Evolutionary conservation across 2,888 invertebrate species (phyloP).

Genomic region (Platycnemis pennipes): DNA sequence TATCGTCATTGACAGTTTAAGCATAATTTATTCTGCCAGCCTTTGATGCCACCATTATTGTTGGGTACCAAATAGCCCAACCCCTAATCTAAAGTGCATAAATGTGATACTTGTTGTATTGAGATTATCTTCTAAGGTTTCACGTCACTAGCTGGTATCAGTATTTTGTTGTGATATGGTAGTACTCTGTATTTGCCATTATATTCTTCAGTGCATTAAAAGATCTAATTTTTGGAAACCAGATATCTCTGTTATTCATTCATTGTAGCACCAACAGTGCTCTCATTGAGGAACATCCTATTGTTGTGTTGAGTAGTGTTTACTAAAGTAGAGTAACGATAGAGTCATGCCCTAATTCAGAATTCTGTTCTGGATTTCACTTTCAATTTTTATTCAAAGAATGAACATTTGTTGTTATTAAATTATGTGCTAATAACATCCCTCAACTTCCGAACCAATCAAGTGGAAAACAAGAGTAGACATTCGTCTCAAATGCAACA

Average conservation of each 20-base stretch:
- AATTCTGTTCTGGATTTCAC: no score
- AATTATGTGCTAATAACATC: no score
- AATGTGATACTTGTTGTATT: not conserved
- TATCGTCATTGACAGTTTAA: not conserved
- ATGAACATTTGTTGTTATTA: no score
- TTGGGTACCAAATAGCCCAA: not conserved
- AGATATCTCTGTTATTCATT: not conserved
- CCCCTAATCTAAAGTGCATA: not conserved
- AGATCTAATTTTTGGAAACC: not conserved
- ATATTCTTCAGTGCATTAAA: not conserved
- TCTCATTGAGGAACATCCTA: no score
- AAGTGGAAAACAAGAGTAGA: no score
- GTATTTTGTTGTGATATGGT: not conserved
- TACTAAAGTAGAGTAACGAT: no score
- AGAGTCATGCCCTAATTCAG: no score
- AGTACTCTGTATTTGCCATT: not conserved
- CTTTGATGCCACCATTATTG: not conserved
- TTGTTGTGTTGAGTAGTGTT: no score
- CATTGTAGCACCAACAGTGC: not conserved
- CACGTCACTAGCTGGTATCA: not conserved
- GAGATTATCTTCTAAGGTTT: constrained; percentile 7
- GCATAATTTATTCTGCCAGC: not conserved
- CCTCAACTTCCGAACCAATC: no score
- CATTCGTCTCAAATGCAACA: no score
- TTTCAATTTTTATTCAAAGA: no score